phyloP scores from a whole-genome alignment of 2,797 vertebrate genomes.

The Phoxinus dragarum region DNA sequence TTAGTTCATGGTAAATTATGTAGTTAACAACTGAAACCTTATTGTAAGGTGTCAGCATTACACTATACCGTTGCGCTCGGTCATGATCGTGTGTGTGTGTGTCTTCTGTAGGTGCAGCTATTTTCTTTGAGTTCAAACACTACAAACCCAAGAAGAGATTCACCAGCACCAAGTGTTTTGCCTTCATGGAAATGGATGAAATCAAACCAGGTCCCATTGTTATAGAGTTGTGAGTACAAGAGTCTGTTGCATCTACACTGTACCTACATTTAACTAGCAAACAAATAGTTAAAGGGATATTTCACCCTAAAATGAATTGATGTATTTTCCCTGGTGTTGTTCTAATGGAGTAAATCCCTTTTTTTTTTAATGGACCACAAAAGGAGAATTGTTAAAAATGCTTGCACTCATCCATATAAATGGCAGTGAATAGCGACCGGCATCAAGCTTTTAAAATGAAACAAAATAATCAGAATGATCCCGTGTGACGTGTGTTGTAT shows the following conservation, averaged over 20 bases:
- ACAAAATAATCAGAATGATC: too few relatives aligned
- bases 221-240: constrained; percentile 93
- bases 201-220: constrained; percentile 95
- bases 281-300: not conserved
- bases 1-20: not conserved
- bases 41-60: not conserved
- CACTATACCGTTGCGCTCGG: not conserved
- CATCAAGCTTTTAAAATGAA: too few relatives aligned
- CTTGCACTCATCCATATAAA: too few relatives aligned
- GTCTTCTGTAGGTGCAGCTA: constrained; percentile 86
- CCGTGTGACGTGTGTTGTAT: too few relatives aligned
- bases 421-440: too few relatives aligned
- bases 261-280: not conserved
- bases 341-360: not conserved
- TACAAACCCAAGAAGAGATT: constrained; percentile 99
- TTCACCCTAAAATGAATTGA: not conserved
- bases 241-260: not conserved
- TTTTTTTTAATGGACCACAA: not conserved
- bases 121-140: constrained; percentile 99
- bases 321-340: not conserved
- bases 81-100: not conserved
- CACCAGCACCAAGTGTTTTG: constrained; percentile 99
- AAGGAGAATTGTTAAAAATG: not conserved
- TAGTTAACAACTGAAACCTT: not conserved
- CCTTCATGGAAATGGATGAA: constrained; percentile 99